Evolutionary conservation across 1,140 invertebrate species (phyloP).

Genomic region (Tenebrio molitor): DNA sequence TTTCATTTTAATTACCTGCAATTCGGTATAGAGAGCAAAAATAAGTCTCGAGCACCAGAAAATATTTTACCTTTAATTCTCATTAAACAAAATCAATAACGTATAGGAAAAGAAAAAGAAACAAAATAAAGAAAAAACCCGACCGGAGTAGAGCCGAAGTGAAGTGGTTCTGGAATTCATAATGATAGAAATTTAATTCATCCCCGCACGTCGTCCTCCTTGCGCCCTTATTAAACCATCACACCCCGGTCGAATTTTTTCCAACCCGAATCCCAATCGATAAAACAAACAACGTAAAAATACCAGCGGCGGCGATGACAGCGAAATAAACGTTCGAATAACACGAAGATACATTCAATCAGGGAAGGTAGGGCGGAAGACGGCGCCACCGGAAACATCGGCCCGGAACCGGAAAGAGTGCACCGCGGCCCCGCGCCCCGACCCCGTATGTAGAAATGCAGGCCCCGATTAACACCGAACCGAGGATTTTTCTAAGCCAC

Average conservation of each 20-base stretch:
- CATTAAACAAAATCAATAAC: slow-evolving; percentile 51
- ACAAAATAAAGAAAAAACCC: slow-evolving; percentile 41
- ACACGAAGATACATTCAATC: slow-evolving; percentile 59
- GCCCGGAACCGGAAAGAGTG: slow-evolving; percentile 53
- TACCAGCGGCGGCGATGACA: slow-evolving; percentile 50
- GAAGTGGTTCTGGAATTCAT: slow-evolving; percentile 37
- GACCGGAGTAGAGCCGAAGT: background rate
- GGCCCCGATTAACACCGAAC: slow-evolving; percentile 13
- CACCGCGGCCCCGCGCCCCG: slow-evolving; percentile 35
- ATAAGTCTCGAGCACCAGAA: slow-evolving; percentile 36
- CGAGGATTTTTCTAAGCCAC: background rate
- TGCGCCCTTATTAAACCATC: slow-evolving; percentile 8
- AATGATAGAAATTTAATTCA: slow-evolving; percentile 40
- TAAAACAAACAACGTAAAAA: slow-evolving; percentile 50
- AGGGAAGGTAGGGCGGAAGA: slow-evolving; percentile 56
- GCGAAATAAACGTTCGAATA: slow-evolving; percentile 57
- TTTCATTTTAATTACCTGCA: slow-evolving; percentile 51
- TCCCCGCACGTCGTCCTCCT: background rate
- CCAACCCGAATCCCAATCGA: slow-evolving; percentile 40
- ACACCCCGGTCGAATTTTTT: background rate
- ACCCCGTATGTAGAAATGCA: slow-evolving; percentile 46
- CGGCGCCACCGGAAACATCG: slow-evolving; percentile 56
- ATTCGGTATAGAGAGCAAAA: slow-evolving; percentile 42
- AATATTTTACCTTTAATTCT: slow-evolving; percentile 51
- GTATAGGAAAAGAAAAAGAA: slow-evolving; percentile 41